A percentile compares a stretch with the other conserved stretches of the same genome.
These are phyloP conservation scores for Neodon shergylaensis DNA, from an alignment of 2,113 vertebrate genomes.

Conservation along the genomic window DNA sequence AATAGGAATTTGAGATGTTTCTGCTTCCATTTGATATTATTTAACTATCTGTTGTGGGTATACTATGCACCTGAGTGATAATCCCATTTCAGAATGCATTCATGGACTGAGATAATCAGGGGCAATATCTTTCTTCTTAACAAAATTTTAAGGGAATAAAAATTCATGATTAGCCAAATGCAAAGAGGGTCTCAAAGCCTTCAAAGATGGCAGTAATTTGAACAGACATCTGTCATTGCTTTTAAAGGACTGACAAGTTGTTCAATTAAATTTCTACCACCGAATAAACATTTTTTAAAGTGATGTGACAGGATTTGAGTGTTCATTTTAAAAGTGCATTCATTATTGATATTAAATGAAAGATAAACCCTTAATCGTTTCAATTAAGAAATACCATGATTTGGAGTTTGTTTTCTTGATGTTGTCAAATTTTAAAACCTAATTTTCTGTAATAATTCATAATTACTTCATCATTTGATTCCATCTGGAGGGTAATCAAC, in stretches of 20 bases:
- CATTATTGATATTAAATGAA: slow-evolving; percentile 52
- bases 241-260: neutral
- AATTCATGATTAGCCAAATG: neutral
- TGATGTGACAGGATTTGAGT: neutral
- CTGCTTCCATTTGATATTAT: neutral
- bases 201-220: neutral
- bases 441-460: slow-evolving; percentile 78
- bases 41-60: slow-evolving; percentile 36
- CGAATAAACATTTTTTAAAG: slow-evolving; percentile 34
- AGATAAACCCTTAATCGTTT: slow-evolving; percentile 62
- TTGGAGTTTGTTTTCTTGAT: slow-evolving; percentile 67
- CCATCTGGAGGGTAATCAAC: slow-evolving; percentile 79
- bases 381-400: slow-evolving; percentile 58
- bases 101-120: neutral
- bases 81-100: neutral
- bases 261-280: neutral
- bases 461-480: slow-evolving; percentile 74
- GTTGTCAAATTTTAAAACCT: slow-evolving; percentile 71
- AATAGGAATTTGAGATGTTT: neutral
- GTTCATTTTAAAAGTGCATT: slow-evolving; percentile 35
- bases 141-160: neutral
- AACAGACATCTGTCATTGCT: neutral
- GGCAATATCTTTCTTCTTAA: neutral
- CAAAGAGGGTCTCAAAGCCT: neutral
- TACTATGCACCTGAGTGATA: neutral